Percentiles rank a stretch among this genome's conserved stretches.
These are phyloP conservation scores for Tetraneura akinire DNA, from an alignment of 1,140 invertebrate species.

Conservation along the genomic window DNA sequence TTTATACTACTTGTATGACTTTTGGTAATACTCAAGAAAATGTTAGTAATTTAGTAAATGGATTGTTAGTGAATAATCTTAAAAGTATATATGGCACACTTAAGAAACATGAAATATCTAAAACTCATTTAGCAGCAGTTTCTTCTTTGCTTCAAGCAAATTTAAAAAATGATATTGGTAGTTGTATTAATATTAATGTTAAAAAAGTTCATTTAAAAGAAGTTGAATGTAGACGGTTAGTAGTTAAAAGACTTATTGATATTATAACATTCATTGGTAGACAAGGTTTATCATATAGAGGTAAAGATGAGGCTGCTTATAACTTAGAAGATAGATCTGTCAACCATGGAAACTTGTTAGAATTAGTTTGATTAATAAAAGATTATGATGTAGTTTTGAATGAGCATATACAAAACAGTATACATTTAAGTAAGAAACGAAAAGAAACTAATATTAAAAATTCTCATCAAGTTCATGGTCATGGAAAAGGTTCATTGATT, in stretches of 20 bases:
- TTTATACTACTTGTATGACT: slow-evolving; percentile 3
- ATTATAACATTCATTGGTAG: slow-evolving; percentile 4
- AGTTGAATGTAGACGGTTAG: background rate
- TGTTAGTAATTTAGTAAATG: background rate
- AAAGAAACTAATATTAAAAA: background rate
- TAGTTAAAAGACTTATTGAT: slow-evolving; percentile 30
- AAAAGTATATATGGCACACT: background rate
- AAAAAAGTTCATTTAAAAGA: background rate
- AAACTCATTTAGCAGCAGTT: background rate
- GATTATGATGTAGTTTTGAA: slow-evolving; percentile 9
- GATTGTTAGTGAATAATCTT: background rate
- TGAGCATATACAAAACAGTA: background rate
- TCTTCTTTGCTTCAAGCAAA: background rate
- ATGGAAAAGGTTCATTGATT: background rate
- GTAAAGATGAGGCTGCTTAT: background rate
- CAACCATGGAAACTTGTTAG: slow-evolving; percentile 23
- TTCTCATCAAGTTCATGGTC: background rate
- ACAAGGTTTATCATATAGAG: slow-evolving; percentile 36
- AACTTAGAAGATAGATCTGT: background rate
- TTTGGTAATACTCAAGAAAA: background rate
- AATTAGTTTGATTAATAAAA: background rate
- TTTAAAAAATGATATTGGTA: background rate
- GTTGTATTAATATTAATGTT: background rate
- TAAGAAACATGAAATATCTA: background rate
- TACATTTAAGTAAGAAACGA: background rate